Conservation (phyloP, 2,888 invertebrate species). For the Watsonalla cultraria region DNA sequence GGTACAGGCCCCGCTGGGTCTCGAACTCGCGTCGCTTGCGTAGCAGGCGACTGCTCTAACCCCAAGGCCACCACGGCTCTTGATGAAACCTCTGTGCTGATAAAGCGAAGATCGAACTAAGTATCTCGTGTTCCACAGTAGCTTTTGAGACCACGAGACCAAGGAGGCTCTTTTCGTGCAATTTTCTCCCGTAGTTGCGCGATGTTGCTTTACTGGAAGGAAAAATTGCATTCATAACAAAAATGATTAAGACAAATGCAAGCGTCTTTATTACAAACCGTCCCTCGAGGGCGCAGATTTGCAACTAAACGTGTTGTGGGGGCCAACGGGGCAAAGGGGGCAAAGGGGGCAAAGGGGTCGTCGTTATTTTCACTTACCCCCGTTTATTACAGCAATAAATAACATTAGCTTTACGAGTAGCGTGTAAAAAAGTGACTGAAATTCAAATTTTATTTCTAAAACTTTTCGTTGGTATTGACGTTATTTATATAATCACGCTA, state of each 20-base stretch:
- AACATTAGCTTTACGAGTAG: slow-evolving; percentile 36
- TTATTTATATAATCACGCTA: too few relatives aligned
- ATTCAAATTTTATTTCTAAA: slow-evolving; percentile 23
- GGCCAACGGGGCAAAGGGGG: slow-evolving; percentile 3
- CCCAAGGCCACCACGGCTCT: too few relatives aligned
- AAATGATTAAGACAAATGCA: slow-evolving; percentile 10
- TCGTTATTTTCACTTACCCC: slow-evolving; percentile 31
- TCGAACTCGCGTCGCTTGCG: too few relatives aligned
- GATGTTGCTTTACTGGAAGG: background rate
- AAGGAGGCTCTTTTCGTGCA: too few relatives aligned
- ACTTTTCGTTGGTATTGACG: background rate
- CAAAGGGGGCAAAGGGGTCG: slow-evolving; percentile 3
- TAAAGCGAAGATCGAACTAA: too few relatives aligned
- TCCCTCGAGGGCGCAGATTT: background rate
- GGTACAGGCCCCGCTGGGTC: too few relatives aligned
- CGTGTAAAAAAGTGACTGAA: slow-evolving; percentile 26
- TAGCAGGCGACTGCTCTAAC: too few relatives aligned
- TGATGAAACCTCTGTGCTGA: too few relatives aligned
- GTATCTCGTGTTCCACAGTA: too few relatives aligned
- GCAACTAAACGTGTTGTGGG: slow-evolving; percentile 12
- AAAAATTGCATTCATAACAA: background rate
- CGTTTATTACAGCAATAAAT: slow-evolving; percentile 36
- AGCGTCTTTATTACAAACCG: slow-evolving; percentile 5
- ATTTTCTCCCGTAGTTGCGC: too few relatives aligned
- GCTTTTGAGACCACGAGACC: too few relatives aligned